A percentile compares a stretch with the other conserved stretches of the same genome.
Conservation (phyloP, 2,113 vertebrate genomes). For the Uria lomvia region DNA sequence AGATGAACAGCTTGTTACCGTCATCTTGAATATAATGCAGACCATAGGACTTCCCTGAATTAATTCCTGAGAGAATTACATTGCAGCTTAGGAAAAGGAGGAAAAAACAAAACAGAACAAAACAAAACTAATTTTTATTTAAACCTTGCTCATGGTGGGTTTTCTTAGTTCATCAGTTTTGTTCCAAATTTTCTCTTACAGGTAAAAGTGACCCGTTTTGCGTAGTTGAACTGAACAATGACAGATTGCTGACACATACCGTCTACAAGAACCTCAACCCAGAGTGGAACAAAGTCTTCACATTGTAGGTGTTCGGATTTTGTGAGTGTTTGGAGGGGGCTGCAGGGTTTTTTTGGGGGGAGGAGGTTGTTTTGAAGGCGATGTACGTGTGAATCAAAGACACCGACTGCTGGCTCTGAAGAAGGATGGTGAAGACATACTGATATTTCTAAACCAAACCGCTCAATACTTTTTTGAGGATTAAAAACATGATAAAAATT, state of each 20-base stretch:
- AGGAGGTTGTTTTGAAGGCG: background rate
- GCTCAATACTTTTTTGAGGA: background rate
- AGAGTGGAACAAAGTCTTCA: conserved; percentile 99
- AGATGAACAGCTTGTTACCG: background rate
- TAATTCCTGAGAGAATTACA: background rate
- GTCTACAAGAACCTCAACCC: conserved; percentile 98
- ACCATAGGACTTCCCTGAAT: background rate
- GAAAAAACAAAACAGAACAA: too few relatives aligned
- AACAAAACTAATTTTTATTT: background rate
- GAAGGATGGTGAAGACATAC: background rate
- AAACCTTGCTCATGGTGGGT: background rate
- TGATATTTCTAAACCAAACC: background rate
- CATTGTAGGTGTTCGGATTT: conserved; percentile 84
- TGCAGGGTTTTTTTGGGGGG: background rate
- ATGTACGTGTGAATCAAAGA: background rate
- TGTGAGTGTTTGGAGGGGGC: too few relatives aligned
- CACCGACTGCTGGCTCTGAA: background rate
- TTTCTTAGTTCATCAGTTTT: background rate
- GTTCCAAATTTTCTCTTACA: conserved; percentile 62
- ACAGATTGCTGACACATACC: conserved; percentile 93
- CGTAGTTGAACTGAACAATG: conserved; percentile 96
- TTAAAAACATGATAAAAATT: background rate
- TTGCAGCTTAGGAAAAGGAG: background rate
- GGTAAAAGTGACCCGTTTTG: conserved; percentile 99
- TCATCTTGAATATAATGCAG: background rate